These are phyloP conservation scores for Pygmarrhopalites habei DNA, from an alignment of 1,140 invertebrate species.

Conservation along the genomic window DNA sequence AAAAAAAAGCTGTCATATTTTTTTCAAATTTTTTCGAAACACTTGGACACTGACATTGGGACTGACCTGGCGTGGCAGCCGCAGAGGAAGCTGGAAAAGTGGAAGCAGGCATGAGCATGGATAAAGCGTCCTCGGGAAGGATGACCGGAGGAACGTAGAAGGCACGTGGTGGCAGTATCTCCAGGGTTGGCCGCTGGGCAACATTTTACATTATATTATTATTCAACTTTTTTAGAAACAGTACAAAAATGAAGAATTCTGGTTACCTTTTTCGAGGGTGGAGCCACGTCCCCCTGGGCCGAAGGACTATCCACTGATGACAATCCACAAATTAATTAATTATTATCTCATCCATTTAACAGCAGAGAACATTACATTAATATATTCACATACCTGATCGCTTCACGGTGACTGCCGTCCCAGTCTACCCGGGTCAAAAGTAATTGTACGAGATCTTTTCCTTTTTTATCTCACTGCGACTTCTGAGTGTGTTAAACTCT, in stretches of 20 bases:
- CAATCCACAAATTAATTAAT: too few relatives aligned
- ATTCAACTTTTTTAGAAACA: too few relatives aligned
- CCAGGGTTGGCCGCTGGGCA: constrained; percentile 36
- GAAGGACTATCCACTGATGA: constrained; percentile 35
- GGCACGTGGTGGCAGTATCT: constrained; percentile 34
- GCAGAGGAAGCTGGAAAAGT: constrained; percentile 20
- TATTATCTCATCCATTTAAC: too few relatives aligned
- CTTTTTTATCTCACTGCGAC: too few relatives aligned
- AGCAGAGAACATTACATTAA: too few relatives aligned
- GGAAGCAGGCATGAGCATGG: constrained; percentile 34
- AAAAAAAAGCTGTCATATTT: too few relatives aligned
- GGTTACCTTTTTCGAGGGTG: constrained; percentile 35
- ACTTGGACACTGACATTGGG: not conserved
- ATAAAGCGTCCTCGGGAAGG: constrained; percentile 35
- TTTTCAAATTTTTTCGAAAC: too few relatives aligned
- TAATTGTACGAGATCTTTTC: too few relatives aligned
- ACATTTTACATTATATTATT: too few relatives aligned
- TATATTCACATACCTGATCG: too few relatives aligned
- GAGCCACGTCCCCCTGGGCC: constrained; percentile 33
- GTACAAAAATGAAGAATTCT: too few relatives aligned
- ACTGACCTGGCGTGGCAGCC: not conserved
- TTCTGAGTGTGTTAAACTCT: too few relatives aligned
- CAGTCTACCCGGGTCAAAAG: not conserved
- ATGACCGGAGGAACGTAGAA: constrained; percentile 36
- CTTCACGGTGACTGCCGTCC: constrained; percentile 32